Conservation (phyloP, 2,888 invertebrate genomes). For the Nemotelus pantherinus region DNA sequence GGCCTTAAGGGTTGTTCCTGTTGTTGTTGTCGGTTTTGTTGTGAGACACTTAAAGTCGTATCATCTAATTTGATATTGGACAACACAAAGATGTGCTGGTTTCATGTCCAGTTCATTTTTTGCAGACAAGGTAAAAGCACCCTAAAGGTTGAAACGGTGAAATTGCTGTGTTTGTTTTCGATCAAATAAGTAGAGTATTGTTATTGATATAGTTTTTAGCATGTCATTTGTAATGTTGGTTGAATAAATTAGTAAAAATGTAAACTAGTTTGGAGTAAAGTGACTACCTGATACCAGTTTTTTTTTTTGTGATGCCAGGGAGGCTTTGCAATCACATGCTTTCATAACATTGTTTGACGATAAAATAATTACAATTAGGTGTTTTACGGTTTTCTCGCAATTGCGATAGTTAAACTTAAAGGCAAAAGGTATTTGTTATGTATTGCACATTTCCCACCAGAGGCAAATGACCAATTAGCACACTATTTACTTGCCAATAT, state of each 20-base stretch:
- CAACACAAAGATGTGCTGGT: background rate
- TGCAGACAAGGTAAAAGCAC: background rate
- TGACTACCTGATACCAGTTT: no score
- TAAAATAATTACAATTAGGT: no score
- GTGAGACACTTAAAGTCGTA: background rate
- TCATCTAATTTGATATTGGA: no score
- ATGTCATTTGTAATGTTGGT: slow-evolving; percentile 1
- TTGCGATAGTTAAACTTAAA: no score
- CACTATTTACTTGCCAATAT: no score
- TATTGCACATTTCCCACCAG: no score
- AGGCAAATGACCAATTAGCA: no score
- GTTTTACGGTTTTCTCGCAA: no score
- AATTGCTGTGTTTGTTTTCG: slow-evolving; percentile 1
- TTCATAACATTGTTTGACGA: no score
- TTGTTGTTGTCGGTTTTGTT: background rate
- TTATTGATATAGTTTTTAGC: background rate
- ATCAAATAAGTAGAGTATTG: background rate
- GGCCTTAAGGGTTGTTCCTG: background rate
- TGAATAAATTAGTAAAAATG: background rate
- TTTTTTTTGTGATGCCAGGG: no score
- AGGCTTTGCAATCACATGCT: no score
- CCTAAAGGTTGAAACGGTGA: slow-evolving; percentile 1
- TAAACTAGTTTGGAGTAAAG: background rate
- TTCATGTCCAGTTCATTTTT: background rate
- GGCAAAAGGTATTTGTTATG: no score